phyloP scores from a whole-genome alignment of 2,888 invertebrate species.

The Stenurella melanura region DNA sequence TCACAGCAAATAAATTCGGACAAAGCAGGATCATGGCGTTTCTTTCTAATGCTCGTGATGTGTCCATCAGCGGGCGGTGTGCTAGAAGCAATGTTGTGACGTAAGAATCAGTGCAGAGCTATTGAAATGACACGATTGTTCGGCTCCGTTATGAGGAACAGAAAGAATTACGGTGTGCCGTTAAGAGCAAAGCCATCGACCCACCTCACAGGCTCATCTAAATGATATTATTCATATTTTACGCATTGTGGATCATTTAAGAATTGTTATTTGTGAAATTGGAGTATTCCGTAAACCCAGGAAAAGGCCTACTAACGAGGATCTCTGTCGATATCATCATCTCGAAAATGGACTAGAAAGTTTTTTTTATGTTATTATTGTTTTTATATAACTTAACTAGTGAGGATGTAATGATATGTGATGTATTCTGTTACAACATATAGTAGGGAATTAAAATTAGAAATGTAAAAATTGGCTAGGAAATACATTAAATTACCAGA shows the following conservation, averaged over 20 bases:
- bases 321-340: neutral
- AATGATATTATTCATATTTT: constrained; percentile 59
- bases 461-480: neutral
- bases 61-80: neutral
- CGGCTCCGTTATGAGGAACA: constrained; percentile 68
- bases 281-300: neutral
- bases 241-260: constrained; percentile 44
- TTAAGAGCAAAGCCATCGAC: constrained; percentile 72
- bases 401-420: constrained; percentile 3
- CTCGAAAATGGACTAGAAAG: constrained; percentile 14
- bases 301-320: constrained; percentile 14
- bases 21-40: constrained; percentile 6
- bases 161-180: constrained; percentile 64
- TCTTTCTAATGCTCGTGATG: constrained; percentile 13
- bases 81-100: constrained; percentile 19
- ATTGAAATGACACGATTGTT: constrained; percentile 71
- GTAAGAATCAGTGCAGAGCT: constrained; percentile 68
- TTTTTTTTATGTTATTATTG: constrained; percentile 6
- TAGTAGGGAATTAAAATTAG: neutral
- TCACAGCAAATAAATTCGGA: constrained; percentile 15
- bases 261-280: constrained; percentile 26
- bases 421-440: neutral
- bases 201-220: constrained; percentile 65
- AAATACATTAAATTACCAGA: neutral
- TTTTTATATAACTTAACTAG: neutral